A percentile compares a stretch with the other conserved stretches of the same genome.
phyloP scores from a whole-genome alignment of 2,888 invertebrate species.

The Omphaloscelis lunosa region DNA sequence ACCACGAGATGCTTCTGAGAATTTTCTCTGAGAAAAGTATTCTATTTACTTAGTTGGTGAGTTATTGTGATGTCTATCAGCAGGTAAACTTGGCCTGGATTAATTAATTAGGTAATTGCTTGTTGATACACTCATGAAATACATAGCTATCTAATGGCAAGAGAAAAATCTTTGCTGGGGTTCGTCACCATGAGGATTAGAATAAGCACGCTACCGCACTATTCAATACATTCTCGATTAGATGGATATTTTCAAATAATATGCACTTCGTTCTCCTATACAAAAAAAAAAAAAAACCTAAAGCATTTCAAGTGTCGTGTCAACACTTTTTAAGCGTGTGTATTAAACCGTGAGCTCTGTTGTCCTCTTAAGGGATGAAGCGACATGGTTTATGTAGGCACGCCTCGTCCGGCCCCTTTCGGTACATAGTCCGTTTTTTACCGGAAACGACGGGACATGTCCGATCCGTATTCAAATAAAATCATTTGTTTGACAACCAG shows the following conservation, averaged over 20 bases:
- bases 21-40: neutral
- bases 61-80: conserved; percentile 15
- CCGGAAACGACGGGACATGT: conserved; percentile 34
- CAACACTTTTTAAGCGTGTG: conserved; percentile 32
- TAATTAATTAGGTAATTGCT: neutral
- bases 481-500: conserved; percentile 60
- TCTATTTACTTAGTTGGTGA: conserved; percentile 10
- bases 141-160: neutral
- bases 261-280: neutral
- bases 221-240: neutral
- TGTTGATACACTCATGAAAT: neutral
- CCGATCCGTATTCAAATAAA: conserved; percentile 59
- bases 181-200: neutral
- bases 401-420: conserved; percentile 16
- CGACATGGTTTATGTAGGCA: conserved; percentile 36
- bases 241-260: neutral
- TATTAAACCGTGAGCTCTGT: conserved; percentile 30
- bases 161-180: neutral
- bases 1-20: conserved; percentile 23
- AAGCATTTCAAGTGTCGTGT: conserved; percentile 20
- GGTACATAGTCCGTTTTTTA: conserved; percentile 44
- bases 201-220: neutral
- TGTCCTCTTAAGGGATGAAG: conserved; percentile 27
- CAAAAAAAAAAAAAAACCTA: conserved; percentile 6
- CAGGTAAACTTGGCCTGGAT: conserved; percentile 5